Evolutionary conservation across 2,888 invertebrate species (phyloP), one percentile per base, ranked within the genome.

Genomic region (Mythimna lalbum): DNA sequence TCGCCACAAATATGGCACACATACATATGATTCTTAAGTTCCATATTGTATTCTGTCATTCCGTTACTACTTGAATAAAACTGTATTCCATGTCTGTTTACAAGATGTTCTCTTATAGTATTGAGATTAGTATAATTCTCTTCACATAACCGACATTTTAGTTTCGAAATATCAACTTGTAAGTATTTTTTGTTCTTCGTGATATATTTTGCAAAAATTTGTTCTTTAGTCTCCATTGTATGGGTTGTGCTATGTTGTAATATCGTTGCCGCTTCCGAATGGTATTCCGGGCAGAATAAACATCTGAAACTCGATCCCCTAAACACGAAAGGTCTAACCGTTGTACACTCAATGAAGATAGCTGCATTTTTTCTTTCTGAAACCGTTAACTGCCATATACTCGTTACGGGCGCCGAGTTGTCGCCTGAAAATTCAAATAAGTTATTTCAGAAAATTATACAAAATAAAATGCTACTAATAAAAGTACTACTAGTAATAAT

Each of bases 261-360:
- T 36, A 93, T 73, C 0, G 72, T 43, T 0, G 73, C 36, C 0
- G 87, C 47, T 7, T 93, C 92, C 0, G 89, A 87, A 67, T 88
- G 81, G 64, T 92, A 90, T 61, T 91, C 84, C 7, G 71, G 66
- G 73, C 93, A 93, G 72, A 82, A 93, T 70, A 93, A 93, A 70
- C 93, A 93, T 85, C 90, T 92, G 63, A 92, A 93, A 61, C 88
- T 89, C 2, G 86, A 89, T 0, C 93, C 93, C 87, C 90, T 91
- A 70, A 90, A 93, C 10, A 87, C 88, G 59, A 93, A 93, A 0
- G 93, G 93, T 12, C 87, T 86, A 2, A 90, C 92, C 4, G 92
- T 92, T 0, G 93, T 92, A 70, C 82, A 81, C 63, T 86, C 82
- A 53, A 94, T 88, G 69, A 94, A 90, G 0, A 78, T 86, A 0